Conservation (phyloP, 64 coral and sea anemone genomes). For the Orbicella faveolata region DNA sequence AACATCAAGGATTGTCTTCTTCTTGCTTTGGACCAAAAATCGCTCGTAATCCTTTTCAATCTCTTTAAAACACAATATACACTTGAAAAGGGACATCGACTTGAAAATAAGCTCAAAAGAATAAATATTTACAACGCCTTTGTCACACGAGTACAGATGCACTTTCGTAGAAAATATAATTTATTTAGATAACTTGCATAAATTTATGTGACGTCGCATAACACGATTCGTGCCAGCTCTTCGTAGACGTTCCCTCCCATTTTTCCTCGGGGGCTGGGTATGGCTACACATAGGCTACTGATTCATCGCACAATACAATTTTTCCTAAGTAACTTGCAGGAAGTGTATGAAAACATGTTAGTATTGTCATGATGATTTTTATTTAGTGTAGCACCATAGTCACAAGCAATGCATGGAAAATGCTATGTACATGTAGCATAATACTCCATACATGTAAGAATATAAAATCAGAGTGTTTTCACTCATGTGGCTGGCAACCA, state of each 20-base stretch:
- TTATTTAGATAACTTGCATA: not conserved
- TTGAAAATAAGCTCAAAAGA: slow-evolving; percentile 1
- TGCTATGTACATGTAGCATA: too few species aligned
- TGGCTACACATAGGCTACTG: slow-evolving; percentile 7
- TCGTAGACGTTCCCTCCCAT: not conserved
- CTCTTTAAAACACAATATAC: slow-evolving; percentile 27
- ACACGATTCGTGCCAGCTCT: not conserved
- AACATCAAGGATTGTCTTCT: slow-evolving; percentile 16
- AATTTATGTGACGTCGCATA: not conserved
- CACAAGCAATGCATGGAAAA: too few species aligned
- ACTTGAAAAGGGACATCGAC: not conserved
- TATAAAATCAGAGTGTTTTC: too few species aligned
- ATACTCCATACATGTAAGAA: too few species aligned
- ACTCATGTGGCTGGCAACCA: too few species aligned
- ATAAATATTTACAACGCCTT: not conserved
- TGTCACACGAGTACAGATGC: not conserved
- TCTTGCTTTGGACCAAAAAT: slow-evolving; percentile 3
- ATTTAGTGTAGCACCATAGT: too few species aligned
- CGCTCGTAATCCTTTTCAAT: not conserved
- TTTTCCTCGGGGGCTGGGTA: not conserved
- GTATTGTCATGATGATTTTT: too few species aligned
- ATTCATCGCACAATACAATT: too few species aligned
- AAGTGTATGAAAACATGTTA: too few species aligned
- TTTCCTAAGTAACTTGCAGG: too few species aligned
- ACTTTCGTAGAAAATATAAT: not conserved